These are phyloP conservation scores for Diaperis boleti DNA, from an alignment of 2,888 invertebrate genomes.

Conservation along the genomic window DNA sequence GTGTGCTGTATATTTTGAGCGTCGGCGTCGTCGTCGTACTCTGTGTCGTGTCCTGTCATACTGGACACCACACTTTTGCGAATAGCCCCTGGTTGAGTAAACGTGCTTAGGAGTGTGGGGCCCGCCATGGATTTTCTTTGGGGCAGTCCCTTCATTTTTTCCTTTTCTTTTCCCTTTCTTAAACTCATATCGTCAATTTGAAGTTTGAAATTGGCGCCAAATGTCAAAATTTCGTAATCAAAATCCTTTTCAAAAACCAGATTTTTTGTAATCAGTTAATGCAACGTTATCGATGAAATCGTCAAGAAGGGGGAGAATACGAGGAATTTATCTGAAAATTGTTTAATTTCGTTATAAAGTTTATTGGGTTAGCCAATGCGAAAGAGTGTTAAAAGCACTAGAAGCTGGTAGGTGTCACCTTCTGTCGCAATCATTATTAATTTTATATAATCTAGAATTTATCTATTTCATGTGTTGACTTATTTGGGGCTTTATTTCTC, in stretches of 20 bases:
- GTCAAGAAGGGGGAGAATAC: neutral
- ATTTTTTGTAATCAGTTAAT: conserved; percentile 14
- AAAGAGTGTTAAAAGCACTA: conserved; percentile 56
- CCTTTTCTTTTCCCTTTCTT: conserved; percentile 12
- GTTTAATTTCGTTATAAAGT: neutral
- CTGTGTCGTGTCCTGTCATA: conserved; percentile 1
- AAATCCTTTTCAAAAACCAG: conserved; percentile 18
- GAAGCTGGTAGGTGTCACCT: conserved; percentile 57
- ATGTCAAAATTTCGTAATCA: conserved; percentile 31
- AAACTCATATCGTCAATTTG: conserved; percentile 16
- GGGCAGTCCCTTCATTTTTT: conserved; percentile 5
- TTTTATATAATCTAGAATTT: conserved; percentile 18
- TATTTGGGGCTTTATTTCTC: neutral
- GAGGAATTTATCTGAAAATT: conserved; percentile 11
- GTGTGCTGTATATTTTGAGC: conserved; percentile 4
- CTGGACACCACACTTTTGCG: conserved; percentile 17
- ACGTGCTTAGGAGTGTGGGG: conserved; percentile 29
- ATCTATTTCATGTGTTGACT: conserved; percentile 19
- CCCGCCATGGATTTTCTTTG: conserved; percentile 40
- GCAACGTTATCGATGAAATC: conserved; percentile 14
- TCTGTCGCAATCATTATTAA: conserved; percentile 43
- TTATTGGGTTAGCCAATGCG: conserved; percentile 49
- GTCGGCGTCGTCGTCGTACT: neutral
- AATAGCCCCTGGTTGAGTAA: conserved; percentile 31
- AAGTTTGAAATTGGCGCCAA: conserved; percentile 37